Evolutionary conservation across 2,113 vertebrate species (phyloP), one percentile per base, ranked within the genome.

Genomic region (Nansenia antarctica): DNA sequence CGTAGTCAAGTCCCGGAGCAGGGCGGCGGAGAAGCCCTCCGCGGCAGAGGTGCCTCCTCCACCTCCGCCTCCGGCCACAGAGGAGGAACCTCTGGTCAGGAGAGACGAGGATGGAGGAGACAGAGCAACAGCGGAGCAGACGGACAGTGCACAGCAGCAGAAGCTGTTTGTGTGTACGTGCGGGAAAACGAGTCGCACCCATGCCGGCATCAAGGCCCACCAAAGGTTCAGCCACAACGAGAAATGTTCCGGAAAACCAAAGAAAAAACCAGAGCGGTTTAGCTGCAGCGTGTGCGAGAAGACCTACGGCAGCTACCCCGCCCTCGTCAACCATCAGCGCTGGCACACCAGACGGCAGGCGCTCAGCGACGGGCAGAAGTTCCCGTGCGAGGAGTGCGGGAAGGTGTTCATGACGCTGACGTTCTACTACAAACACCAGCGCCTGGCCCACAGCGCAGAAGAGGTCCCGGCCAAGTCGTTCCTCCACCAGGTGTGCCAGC

Each of bases 401-500:
- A 92, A 88, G 74, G 74, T 74, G 14, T 93, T 92, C 63, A 87
- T 77, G 69, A 90, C 86, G 1, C 77, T 84, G 2, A 86, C 89
- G 0, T 93, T 91, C 65, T 91, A 86, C 84, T 77, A 86, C 49
- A 88, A 86, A 57, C 92, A 93, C 59, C 85, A 89, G 47, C 87
- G 90, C 49, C 47, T 62, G 9, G 87, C 35, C 0, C 92, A 93
- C 79, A 91, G 83, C 11, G 49, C 27, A 29, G 55, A 83, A 0
- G 85, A 90, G 73, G 76, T 82, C 4, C 82, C 92, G 2, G 86
- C 89, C 1, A 93, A 93, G 67, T 93, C 91, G 0, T 93, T 93
- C 65, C 87, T 87, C 26, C 85, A 93, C 62, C 91, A 93, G 67
- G 87, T 93, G 53, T 86, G 80, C 70, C 92, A 93, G 73, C 84